These are phyloP conservation scores for Spialia ferax DNA, from an alignment of 2,888 invertebrate genomes.

Conservation along the genomic window DNA sequence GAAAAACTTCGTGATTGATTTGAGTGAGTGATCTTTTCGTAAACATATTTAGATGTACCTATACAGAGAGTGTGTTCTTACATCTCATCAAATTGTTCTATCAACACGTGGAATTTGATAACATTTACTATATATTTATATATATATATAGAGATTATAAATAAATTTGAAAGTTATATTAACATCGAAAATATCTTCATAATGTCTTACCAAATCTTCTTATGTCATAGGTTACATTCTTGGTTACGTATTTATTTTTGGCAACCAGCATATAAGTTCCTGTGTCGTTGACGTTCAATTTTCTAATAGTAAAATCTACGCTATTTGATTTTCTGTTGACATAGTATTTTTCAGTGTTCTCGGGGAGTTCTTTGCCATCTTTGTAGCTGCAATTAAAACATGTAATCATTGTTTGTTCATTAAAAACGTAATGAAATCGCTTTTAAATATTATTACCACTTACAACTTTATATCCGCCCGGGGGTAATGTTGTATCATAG, in stretches of 20 bases:
- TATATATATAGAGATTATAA: too few relatives aligned
- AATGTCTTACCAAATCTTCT: conserved; percentile 57
- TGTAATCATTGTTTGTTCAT: not conserved
- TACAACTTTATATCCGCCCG: conserved; percentile 54
- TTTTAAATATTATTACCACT: conserved; percentile 48
- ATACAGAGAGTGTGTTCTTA: too few relatives aligned
- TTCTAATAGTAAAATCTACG: conserved; percentile 50
- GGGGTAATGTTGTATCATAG: conserved; percentile 58
- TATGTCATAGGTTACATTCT: conserved; percentile 54
- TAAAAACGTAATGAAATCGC: not conserved
- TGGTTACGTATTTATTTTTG: conserved; percentile 53
- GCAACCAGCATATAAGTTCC: conserved; percentile 68
- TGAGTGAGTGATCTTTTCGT: too few relatives aligned
- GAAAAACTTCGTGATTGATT: not conserved
- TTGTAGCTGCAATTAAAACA: conserved; percentile 47
- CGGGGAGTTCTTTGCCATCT: conserved; percentile 51
- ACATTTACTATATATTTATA: too few relatives aligned
- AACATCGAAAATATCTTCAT: not conserved
- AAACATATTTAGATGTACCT: too few relatives aligned
- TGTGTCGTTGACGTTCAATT: conserved; percentile 58
- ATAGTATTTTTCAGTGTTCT: conserved; percentile 51
- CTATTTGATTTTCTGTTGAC: conserved; percentile 36
- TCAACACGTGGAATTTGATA: too few relatives aligned
- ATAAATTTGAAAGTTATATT: too few relatives aligned
- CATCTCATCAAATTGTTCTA: too few relatives aligned